phyloP scores from a whole-genome alignment of 1,140 invertebrate species.

The Drosophila nigromelanica region DNA sequence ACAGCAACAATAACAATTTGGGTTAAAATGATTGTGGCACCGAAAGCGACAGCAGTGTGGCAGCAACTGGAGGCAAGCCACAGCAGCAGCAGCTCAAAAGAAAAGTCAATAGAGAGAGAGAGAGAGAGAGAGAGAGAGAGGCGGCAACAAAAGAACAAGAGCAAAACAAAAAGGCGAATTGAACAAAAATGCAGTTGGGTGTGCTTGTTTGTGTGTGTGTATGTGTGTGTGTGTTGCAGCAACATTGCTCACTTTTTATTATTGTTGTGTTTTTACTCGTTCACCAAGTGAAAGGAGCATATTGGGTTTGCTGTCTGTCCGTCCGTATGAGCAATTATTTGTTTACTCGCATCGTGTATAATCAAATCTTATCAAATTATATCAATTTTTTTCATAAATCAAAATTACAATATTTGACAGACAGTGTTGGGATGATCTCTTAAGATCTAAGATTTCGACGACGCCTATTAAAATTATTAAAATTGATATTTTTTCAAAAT shows the following conservation, averaged over 20 bases:
- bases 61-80: constrained; percentile 42
- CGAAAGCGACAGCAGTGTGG: constrained; percentile 39
- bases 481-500: no score
- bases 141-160: constrained; percentile 60
- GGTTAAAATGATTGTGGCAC: constrained; percentile 74
- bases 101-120: constrained; percentile 47
- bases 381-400: no score
- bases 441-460: no score
- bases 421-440: no score
- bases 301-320: no score
- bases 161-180: constrained; percentile 69
- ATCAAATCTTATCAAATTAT: no score
- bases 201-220: not conserved
- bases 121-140: constrained; percentile 1
- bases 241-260: constrained; percentile 24
- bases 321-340: no score
- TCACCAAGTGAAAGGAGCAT: not conserved
- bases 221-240: constrained; percentile 5
- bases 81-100: constrained; percentile 45
- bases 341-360: no score
- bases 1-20: constrained; percentile 61
- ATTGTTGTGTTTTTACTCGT: constrained; percentile 17
- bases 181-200: constrained; percentile 56
- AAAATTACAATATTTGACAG: no score
- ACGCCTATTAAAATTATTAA: no score